Evolutionary conservation across 1,140 invertebrate genomes (phyloP), one percentile per base, ranked within the genome.

Genomic region (Agraylea sexmaculata): DNA sequence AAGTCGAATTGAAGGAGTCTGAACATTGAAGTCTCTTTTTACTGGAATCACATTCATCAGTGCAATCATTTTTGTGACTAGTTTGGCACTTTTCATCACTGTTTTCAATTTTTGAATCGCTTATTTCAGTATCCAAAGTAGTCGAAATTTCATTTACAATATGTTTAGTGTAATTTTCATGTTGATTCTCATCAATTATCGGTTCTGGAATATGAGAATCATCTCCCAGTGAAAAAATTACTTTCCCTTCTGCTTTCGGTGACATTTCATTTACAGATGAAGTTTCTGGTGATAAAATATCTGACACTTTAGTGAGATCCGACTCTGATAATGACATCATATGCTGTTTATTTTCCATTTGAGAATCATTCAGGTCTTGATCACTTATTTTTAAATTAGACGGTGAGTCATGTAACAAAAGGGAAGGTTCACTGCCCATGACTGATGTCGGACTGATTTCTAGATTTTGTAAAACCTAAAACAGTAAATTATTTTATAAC

Each of bases 391-490:
- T 45, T 25, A 30, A 39, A 30, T 41, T 37, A 31, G 27, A 18
- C 22, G 22, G 11, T 29, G 18, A 20, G 6, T 21, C 20, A 4
- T 43, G 42, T 5, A 43, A 32, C 38, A 62, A 57, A 4, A 68
- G 59, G 21, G 64, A 65, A 0, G 63, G 59, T 47, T 68, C 64
- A 28, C 61, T 65, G 18, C 64, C 64, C 53, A 65, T 64, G 47
- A 59, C 60, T 11, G 64, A 65, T 34, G 62, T 56, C 12, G 46
- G 37, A 12, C 62, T 59, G 15, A 42, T 25, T 34, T 50, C 48
- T 18, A 50, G 22, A 22, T 37, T 47, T 31, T 50, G 45, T 22
- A 50, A 22, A 0, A 30, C 32, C 47, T 49, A 30, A 37, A 49
- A 49, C 6, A 38, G 25, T 3, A 35, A 38, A 32, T 16, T 38